Evolutionary conservation across 2,797 vertebrate genomes (phyloP).

Genomic region (Pseudochaenichthys georgianus): DNA sequence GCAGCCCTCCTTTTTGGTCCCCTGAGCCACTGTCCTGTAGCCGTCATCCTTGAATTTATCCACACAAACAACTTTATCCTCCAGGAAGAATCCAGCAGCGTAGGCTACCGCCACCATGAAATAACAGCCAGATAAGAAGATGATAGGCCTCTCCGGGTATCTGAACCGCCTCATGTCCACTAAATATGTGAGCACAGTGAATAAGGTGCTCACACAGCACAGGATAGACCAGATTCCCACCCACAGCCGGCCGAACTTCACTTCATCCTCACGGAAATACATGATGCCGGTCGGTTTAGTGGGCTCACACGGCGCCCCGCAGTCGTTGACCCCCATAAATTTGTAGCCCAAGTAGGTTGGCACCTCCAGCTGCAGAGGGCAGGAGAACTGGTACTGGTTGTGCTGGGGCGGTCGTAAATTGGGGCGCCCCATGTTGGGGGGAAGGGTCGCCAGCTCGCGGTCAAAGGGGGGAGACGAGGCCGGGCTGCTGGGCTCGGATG

Average conservation of each 20-base stretch:
- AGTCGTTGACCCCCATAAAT: conserved; percentile 95
- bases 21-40: conserved; percentile 96
- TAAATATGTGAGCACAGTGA: conserved; percentile 96
- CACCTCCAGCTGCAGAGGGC: conserved; percentile 93
- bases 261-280: conserved; percentile 96
- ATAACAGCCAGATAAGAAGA: conserved; percentile 97
- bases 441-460: conserved; percentile 85
- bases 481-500: conserved; percentile 87
- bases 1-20: conserved; percentile 98
- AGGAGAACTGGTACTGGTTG: conserved; percentile 86
- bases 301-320: conserved; percentile 95
- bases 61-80: conserved; percentile 95
- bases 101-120: conserved; percentile 98
- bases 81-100: conserved; percentile 93
- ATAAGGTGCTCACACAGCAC: conserved; percentile 95
- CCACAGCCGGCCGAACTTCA: conserved; percentile 95
- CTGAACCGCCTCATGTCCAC: conserved; percentile 97
- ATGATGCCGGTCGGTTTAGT: conserved; percentile 92
- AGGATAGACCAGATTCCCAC: conserved; percentile 97
- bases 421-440: conserved; percentile 67
- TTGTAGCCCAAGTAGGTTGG: conserved; percentile 94
- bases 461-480: conserved; percentile 87
- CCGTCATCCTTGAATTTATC: conserved; percentile 93
- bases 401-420: conserved; percentile 53
- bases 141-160: conserved; percentile 97